Base-by-base conservation (phyloP, 2,888 invertebrate genomes). In the Drosophila anceps region DNA sequence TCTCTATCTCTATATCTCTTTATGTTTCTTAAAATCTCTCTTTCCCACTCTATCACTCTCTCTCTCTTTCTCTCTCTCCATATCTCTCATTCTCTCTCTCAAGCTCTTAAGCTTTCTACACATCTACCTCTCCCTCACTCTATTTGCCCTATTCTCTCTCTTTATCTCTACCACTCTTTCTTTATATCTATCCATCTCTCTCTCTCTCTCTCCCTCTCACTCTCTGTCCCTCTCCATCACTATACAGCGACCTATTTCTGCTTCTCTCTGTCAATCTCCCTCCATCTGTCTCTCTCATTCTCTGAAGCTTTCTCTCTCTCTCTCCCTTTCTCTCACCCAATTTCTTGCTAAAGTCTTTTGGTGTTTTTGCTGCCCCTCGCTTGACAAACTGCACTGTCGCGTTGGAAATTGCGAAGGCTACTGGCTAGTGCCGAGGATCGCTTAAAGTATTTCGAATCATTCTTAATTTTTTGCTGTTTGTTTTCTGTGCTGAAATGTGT, bases 341-440 rank as follows among this genome's bases (percentile, higher is more conserved):
- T 18, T 20, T 20, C 20, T 6, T 31, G 20, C 29, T 29, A 12
- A 5, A 18, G 4, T 24, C 9, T 48, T 31, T 13, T 44, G 24
- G n/a, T 12, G 20, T 43, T 20, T 1, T 12, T 20, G 6, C 8
- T 12, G 46, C 13, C 35, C n/a, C 43, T 69, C 82, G 83, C 84
- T 81, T 91, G 91, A 84, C 91, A 91, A 90, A 91, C 87, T 88
- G 90, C 86, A 82, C 82, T 89, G 86, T 90, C 84, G 84, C 84
- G 82, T 76, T 84, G 84, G 79, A 76, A 75, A 84, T 81, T 80
- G 76, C 64, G 69, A 53, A 64, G 62, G 62, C 64, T 44, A 61
- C 33, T 50, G 62, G 24, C 24, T 24, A 24, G 2, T 24, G 24
- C 24, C 53, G 31, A 37, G 57, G 50, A 53, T 35, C 78, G 61